These are phyloP conservation scores for Paraescarpia echinospica DNA, from an alignment of 1,140 invertebrate genomes.

Conservation along the genomic window DNA sequence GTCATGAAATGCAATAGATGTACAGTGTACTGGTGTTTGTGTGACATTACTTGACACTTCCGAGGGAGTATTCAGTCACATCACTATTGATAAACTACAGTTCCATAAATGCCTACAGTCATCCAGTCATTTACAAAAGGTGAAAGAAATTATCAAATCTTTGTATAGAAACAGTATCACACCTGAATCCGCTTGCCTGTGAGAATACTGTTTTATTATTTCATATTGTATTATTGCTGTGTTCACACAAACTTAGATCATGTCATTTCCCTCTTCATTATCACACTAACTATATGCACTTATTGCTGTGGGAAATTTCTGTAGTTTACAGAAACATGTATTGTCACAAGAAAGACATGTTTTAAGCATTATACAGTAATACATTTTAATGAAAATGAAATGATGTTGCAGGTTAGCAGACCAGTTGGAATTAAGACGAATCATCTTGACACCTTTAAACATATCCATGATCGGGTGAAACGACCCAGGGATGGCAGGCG, in stretches of 20 bases:
- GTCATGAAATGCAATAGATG: too few relatives aligned
- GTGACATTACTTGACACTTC: too few relatives aligned
- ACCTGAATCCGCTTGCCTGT: neutral
- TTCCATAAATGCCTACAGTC: neutral
- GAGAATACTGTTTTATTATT: too few relatives aligned
- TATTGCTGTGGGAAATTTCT: too few relatives aligned
- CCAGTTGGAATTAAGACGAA: slow-evolving; percentile 59
- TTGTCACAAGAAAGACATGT: slow-evolving; percentile 11
- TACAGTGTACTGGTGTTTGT: too few relatives aligned
- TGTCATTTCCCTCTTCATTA: too few relatives aligned
- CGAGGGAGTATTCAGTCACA: neutral
- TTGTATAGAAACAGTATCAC: neutral
- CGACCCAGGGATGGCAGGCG: slow-evolving; percentile 43
- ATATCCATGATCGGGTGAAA: slow-evolving; percentile 46
- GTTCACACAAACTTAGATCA: too few relatives aligned
- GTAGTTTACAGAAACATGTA: neutral
- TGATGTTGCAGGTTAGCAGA: slow-evolving; percentile 38
- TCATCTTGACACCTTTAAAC: slow-evolving; percentile 43
- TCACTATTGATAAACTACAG: neutral
- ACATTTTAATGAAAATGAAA: slow-evolving; percentile 28
- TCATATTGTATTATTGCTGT: too few relatives aligned
- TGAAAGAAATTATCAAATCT: neutral
- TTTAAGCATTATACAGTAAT: too few relatives aligned
- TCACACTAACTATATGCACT: too few relatives aligned
- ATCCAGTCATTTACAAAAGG: neutral